Conservation (phyloP, 2,888 invertebrate genomes). For the Nebria salina region DNA sequence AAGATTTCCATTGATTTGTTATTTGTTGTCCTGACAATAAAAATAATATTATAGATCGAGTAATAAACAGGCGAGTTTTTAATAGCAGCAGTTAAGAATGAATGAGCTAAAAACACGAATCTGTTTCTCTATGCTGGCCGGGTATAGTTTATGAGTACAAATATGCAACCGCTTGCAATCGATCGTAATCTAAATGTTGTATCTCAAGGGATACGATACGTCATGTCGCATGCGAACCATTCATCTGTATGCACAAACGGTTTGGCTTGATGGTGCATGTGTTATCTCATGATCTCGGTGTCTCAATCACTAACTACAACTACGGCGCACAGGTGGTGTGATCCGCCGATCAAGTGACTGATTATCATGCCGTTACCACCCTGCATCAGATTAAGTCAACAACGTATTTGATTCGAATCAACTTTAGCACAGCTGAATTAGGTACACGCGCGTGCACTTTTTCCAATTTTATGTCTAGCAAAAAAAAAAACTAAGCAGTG, state of each 20-base stretch:
- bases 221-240: neutral
- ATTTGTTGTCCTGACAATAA: neutral
- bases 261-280: neutral
- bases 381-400: neutral
- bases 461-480: neutral
- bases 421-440: neutral
- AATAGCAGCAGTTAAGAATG: neutral
- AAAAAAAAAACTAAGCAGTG: neutral
- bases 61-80: neutral
- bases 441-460: too few relatives aligned
- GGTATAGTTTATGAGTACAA: conserved; percentile 49
- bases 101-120: neutral
- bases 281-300: neutral
- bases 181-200: neutral
- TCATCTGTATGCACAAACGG: neutral
- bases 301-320: conserved; percentile 1
- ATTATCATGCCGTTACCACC: neutral
- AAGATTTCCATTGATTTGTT: too few relatives aligned
- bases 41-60: neutral
- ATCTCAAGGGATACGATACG: neutral
- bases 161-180: conserved; percentile 47
- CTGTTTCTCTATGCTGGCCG: neutral
- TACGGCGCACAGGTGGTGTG: neutral
- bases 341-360: neutral
- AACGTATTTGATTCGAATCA: neutral